A percentile compares a stretch with the other conserved stretches of the same genome.
phyloP scores from a whole-genome alignment of 2,797 vertebrate species.

The Thalassophryne amazonica region DNA sequence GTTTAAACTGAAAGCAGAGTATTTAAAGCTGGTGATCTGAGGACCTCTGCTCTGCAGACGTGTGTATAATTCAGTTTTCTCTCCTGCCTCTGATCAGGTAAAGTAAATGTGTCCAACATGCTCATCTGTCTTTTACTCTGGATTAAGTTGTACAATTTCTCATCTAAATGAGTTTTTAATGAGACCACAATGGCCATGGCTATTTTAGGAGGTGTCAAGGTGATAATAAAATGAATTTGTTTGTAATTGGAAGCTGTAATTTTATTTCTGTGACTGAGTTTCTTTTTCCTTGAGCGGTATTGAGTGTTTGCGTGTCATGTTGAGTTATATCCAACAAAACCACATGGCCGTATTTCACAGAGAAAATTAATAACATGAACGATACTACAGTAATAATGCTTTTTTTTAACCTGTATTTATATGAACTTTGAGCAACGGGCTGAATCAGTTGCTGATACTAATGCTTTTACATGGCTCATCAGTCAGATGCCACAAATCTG shows the following conservation, averaged over 20 bases:
- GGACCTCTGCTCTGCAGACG: background rate
- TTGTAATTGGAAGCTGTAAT: background rate
- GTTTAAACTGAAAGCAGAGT: too few relatives aligned
- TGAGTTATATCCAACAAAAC: too few relatives aligned
- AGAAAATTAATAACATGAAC: too few relatives aligned
- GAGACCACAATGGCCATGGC: background rate
- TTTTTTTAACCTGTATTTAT: too few relatives aligned
- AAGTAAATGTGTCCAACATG: background rate
- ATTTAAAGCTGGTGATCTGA: background rate
- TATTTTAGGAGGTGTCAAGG: background rate
- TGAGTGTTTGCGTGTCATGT: too few relatives aligned
- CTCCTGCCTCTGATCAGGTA: background rate
- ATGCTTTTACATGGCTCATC: too few relatives aligned
- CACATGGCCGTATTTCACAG: too few relatives aligned
- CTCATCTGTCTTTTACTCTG: background rate
- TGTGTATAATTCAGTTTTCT: background rate
- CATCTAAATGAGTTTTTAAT: background rate
- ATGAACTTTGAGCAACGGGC: too few relatives aligned
- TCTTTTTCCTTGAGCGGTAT: background rate
- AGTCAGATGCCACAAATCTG: too few relatives aligned
- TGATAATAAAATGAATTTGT: too few relatives aligned
- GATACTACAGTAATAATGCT: too few relatives aligned
- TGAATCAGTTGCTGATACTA: too few relatives aligned
- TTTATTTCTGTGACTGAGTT: background rate
- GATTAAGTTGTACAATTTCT: background rate